Evolutionary conservation across 2,113 vertebrate genomes (phyloP), one percentile per base, ranked within the genome.

Genomic region (Oreochromis tanganicae): DNA sequence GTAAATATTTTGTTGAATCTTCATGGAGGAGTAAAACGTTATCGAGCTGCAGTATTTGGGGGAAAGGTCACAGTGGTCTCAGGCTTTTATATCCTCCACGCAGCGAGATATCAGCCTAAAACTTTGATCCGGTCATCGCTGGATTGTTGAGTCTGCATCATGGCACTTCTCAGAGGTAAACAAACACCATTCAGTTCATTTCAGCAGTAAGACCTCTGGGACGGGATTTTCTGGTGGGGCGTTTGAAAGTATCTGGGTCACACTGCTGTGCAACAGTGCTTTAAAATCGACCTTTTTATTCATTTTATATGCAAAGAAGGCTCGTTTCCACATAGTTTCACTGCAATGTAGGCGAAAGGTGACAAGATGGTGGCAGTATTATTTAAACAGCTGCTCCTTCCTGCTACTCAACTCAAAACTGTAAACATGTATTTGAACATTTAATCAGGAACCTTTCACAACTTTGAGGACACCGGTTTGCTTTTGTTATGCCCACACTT

Each of bases 101-200:
- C 13, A 52, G 43, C 66, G 63, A 85, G 4, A 59, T 9, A 7
- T 7, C 9, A 0, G 16, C 9, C 4, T 2, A n/a, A 81, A 24
- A 57, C n/a, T 73, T 16, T 29, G 8, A 27, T 68, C 68, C 41
- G 29, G 85, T 85, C 86, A 71, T 52, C 54, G 19, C 38, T 52
- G 27, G 27, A 56, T 50, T 73, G 59, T 71, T 83, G 14, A 81
- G 81, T 24, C 41, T 48, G 12, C 85, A 87, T 71, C 41, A 97
- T 97, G 97, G 91, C 96, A 14, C 96, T 97, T 32, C 88, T 97
- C 38, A 94, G 97, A 97, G 96, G 97, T 96, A 96, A 95, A 84
- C 7, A 12, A 38, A 73, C 43, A 43, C 17, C 1, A 57, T 83
- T 82, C 14, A 63, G 5, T 32, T 82, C 5, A 71, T 27, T 32